phyloP scores from a whole-genome alignment of 2,888 invertebrate genomes.

The Microchrysa polita region DNA sequence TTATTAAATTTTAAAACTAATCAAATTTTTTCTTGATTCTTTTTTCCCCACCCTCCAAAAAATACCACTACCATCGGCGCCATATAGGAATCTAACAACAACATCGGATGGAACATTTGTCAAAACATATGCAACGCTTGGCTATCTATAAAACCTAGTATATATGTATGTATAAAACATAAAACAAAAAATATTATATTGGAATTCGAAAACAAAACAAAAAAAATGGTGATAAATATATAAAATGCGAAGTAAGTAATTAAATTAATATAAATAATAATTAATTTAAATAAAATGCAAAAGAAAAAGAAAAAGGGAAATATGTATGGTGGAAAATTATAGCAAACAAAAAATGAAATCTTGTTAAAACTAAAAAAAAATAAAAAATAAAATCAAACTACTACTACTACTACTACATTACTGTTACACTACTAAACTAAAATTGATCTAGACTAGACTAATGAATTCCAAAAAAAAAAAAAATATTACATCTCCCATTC shows the following conservation, averaged over 20 bases:
- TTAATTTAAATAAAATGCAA: background rate
- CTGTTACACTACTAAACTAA: too few relatives aligned
- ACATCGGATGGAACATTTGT: constrained; percentile 90
- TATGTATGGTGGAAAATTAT: background rate
- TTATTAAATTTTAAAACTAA: too few relatives aligned
- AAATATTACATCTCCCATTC: too few relatives aligned
- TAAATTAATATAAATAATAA: constrained; percentile 17
- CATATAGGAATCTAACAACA: constrained; percentile 79
- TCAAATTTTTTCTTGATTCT: too few relatives aligned
- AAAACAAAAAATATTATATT: constrained; percentile 4
- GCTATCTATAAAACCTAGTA: constrained; percentile 81
- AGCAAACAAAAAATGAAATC: background rate
- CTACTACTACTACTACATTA: too few relatives aligned
- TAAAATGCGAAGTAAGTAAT: constrained; percentile 29
- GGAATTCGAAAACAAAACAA: background rate
- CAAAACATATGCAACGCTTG: constrained; percentile 93
- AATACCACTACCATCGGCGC: too few relatives aligned
- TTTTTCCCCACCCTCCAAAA: too few relatives aligned
- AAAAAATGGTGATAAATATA: background rate
- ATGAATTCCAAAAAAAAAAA: too few relatives aligned
- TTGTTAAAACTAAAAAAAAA: background rate
- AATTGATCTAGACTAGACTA: too few relatives aligned
- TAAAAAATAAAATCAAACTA: too few relatives aligned
- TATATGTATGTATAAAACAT: constrained; percentile 33
- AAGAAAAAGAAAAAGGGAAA: constrained; percentile 2